Conservation (phyloP, 2,888 invertebrate species). For the Mythimna loreyi region DNA sequence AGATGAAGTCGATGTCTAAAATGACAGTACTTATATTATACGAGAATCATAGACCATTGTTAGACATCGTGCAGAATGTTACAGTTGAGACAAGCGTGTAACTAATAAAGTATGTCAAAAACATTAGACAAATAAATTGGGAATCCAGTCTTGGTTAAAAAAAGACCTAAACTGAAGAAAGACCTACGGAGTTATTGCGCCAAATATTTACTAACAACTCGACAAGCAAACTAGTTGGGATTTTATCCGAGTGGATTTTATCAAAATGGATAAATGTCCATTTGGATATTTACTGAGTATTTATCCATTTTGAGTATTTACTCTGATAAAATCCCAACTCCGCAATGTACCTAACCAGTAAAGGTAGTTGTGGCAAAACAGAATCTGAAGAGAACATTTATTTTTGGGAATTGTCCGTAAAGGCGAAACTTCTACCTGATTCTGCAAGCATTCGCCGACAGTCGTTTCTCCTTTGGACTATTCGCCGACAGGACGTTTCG, state of each 20-base stretch:
- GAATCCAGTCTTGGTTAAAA: background rate
- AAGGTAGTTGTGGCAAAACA: background rate
- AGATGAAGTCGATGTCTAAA: slow-evolving; percentile 38
- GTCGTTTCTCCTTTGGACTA: too few species aligned
- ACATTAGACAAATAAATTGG: background rate
- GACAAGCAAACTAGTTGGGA: background rate
- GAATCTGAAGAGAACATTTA: background rate
- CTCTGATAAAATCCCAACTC: too few species aligned
- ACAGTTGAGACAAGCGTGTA: slow-evolving; percentile 47
- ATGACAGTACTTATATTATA: slow-evolving; percentile 7
- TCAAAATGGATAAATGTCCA: too few species aligned
- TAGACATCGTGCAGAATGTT: slow-evolving; percentile 43
- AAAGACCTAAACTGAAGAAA: too few species aligned
- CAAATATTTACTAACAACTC: background rate
- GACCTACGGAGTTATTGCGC: background rate
- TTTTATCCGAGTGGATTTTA: too few species aligned
- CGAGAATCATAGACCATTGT: slow-evolving; percentile 18
- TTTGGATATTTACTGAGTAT: too few species aligned
- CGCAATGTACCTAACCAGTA: background rate
- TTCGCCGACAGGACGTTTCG: too few species aligned
- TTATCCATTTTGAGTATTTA: too few species aligned
- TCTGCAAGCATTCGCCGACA: too few species aligned
- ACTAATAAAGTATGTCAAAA: slow-evolving; percentile 20
- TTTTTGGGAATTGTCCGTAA: background rate
- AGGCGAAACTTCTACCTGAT: background rate